These are phyloP conservation scores for Diogma glabrata DNA, from an alignment of 2,888 invertebrate species.

Conservation along the genomic window DNA sequence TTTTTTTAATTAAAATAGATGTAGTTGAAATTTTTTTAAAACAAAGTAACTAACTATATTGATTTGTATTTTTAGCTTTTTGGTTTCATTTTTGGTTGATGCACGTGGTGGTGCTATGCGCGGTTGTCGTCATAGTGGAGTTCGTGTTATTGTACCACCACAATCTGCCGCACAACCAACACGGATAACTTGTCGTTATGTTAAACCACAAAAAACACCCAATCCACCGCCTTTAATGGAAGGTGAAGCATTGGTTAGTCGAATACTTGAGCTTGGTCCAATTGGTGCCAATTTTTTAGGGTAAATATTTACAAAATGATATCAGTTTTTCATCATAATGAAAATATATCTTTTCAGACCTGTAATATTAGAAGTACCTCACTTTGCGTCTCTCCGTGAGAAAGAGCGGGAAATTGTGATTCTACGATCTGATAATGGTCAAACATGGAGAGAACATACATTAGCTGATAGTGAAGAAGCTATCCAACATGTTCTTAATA, in stretches of 20 bases:
- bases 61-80: slow-evolving; percentile 78
- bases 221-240: slow-evolving; percentile 97
- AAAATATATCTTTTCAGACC: slow-evolving; percentile 46
- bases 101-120: slow-evolving; percentile 98
- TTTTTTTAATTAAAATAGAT: too few relatives aligned
- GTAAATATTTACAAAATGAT: slow-evolving; percentile 37
- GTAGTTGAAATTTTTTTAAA: too few relatives aligned
- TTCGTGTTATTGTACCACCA: slow-evolving; percentile 92
- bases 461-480: slow-evolving; percentile 75
- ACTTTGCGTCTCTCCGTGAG: slow-evolving; percentile 89
- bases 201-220: slow-evolving; percentile 48
- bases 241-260: slow-evolving; percentile 91
- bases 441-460: slow-evolving; percentile 95
- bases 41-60: too few relatives aligned
- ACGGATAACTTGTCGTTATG: slow-evolving; percentile 87
- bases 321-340: neutral
- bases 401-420: slow-evolving; percentile 94
- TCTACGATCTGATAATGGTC: slow-evolving; percentile 92
- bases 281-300: slow-evolving; percentile 93
- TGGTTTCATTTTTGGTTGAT: slow-evolving; percentile 98
- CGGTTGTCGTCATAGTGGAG: slow-evolving; percentile 95
- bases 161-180: slow-evolving; percentile 92
- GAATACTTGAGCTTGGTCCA: slow-evolving; percentile 91
- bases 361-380: slow-evolving; percentile 91
- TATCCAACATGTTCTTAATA: slow-evolving; percentile 83